Base-by-base conservation (phyloP, 2,113 vertebrate species). In the Picathartes gymnocephalus region DNA sequence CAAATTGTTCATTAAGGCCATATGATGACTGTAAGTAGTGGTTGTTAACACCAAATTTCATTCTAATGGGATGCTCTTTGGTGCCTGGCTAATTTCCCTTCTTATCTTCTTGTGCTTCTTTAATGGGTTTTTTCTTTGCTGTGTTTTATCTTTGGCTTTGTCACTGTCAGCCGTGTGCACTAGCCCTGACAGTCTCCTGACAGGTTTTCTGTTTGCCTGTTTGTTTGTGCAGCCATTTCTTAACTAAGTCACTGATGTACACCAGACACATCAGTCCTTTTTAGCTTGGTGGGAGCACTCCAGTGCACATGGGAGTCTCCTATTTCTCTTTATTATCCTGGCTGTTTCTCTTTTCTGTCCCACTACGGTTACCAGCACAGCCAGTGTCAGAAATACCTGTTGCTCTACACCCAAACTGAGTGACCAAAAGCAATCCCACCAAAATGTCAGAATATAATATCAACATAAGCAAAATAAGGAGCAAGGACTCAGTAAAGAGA, bases 1-100 rank as follows among this genome's bases (percentile, higher is more conserved):
- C 60, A 92, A 81, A 97, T 95, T 57, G 53, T 90, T 95, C 96
- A 92, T 96, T 96, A 94, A 88, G 76, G 47, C 57, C 86, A 70
- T 91, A 90, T 73, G 96, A 97, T 73, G 72, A 61, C 74, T 91
- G 7, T 91, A 92, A 97, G 42, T 73, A 93, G 65, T 0, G 0
- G 65, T 74, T 18, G 9, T 96, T 93, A 95, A 92, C 81, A 81
- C 86, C 86, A 70, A 73, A 85, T 96, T 95, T 93, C 47, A 39
- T 10, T 88, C 60, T 88, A 77, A 83, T 66, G 70, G 81, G 61
- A 50, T 94, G 28, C 27, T 94, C 57, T 77, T 95, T 87, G 90
- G 65, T 93, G 83, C 74, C 72, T 92, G 80, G 69, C 60, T 96
- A 68, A 94, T 95, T 95, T 94, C 28, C 33, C 15, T 90, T 88